These are phyloP conservation scores for Pseudopipra pipra DNA, from an alignment of 2,113 vertebrate species.

Conservation along the genomic window DNA sequence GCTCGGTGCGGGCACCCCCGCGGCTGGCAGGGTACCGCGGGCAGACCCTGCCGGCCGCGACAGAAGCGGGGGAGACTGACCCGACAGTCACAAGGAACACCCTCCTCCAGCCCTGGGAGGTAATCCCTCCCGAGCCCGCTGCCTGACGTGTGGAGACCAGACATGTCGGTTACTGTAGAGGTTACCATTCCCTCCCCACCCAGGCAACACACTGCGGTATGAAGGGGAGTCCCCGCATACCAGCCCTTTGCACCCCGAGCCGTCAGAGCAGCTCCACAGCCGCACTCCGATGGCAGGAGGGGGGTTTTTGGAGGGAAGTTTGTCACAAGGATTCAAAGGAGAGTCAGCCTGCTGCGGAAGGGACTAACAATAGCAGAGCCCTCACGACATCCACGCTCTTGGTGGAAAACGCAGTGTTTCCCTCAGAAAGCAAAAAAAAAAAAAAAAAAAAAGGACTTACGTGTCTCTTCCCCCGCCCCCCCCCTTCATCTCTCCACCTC, in stretches of 20 bases:
- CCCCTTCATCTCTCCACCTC: background rate
- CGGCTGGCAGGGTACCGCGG: background rate
- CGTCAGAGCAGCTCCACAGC: background rate
- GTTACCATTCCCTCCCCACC: background rate
- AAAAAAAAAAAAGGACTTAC: background rate
- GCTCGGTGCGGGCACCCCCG: background rate
- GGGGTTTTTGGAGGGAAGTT: background rate
- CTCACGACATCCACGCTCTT: background rate
- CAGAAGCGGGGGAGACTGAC: background rate
- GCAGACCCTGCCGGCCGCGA: slow-evolving; percentile 7
- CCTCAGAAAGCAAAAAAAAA: background rate
- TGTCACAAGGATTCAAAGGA: background rate
- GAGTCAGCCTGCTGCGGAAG: background rate
- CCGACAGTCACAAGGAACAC: slow-evolving; percentile 30
- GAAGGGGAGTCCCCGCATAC: background rate
- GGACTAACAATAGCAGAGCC: background rate
- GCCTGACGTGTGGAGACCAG: slow-evolving; percentile 28
- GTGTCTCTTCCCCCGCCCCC: background rate
- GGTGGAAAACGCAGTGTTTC: slow-evolving; percentile 8
- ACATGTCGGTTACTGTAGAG: background rate
- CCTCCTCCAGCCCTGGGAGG: slow-evolving; percentile 1
- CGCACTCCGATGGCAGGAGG: background rate
- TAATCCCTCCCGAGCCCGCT: slow-evolving; percentile 13
- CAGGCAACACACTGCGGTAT: background rate
- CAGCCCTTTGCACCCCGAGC: background rate